Evolutionary conservation across 1,140 invertebrate genomes (phyloP), one percentile per base, ranked within the genome.

Genomic region (Heliconius eleuchia): DNA sequence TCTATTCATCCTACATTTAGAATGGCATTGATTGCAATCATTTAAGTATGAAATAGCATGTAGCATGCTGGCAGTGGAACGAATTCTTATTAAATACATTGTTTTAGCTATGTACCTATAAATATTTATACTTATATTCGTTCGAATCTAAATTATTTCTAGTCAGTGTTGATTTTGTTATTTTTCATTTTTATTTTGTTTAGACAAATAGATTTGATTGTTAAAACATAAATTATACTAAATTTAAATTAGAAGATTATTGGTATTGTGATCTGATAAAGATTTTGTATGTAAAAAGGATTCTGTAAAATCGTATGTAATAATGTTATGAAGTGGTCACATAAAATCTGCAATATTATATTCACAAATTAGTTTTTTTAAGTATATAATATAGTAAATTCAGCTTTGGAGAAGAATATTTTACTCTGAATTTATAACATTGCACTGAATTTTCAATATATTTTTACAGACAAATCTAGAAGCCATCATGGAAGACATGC

Each of bases 401-500:
- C 42, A 46, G 16, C 13, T 16, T 4, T 11, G 13, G 3, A 13
- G 42, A 46, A 46, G 11, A 46, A 46, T 46, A 46, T 16, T 46
- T 46, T 46, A 46, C 2, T 4, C 11, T 46, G 42, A 16, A 13
- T 16, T 4, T 46, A 16, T 13, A 46, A 46, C 13, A 46, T 46
- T 46, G 3, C 42, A 13, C 42, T 46, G 13, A 13, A 66, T 57
- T 27, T 73, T 37, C 6, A 55, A 46, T 77, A 77, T 71, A 27
- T 81, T 79, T 16, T 91, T 94, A 74, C 92, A 98, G 96, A 98
- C 97, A 46, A 97, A 95, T 78, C 95, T 99, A 7, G 99, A 99
- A 95, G 95, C 96, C 1, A 97, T 99, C 85, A 95, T 97, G 84
- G 99, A 99, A 91, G 98, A 99, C 71, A 93, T 93, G 92, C 73